Evolutionary conservation across 2,797 vertebrate genomes (phyloP), one percentile per base, ranked within the genome.

Genomic region (Tapirus indicus): DNA sequence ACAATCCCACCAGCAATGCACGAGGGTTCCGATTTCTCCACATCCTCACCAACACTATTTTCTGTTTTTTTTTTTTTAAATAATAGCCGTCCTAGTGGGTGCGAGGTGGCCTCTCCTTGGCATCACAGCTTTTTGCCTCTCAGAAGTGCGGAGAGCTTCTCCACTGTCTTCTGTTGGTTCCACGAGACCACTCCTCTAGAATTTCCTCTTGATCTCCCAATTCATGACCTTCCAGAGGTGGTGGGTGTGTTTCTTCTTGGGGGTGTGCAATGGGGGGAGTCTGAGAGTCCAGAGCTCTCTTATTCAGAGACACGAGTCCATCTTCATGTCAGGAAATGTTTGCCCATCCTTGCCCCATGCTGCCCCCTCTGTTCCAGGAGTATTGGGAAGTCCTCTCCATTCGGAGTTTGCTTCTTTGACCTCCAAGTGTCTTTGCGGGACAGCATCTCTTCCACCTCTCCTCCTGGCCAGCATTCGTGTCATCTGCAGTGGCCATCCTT

Each of bases 261-360:
- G 35, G 47, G 13, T 79, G n/a, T 8, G 11, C 25, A 6, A 17
- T 23, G 38, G 54, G 58, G 17, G 20, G 7, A 9, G 23, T 72
- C n/a, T 69, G 62, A 69, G 62, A 32, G 5, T 44, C 17, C 7
- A 29, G 64, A 13, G 8, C 13, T 25, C 60, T n/a, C 56, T 69
- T 52, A 38, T 49, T 71, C 0, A 7, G 64, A 60, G 54, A 52
- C 85, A 12, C 66, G 12, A 16, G 35, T n/a, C 56, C 52, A 54
- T 44, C 56, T 82, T 52, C 25, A 54, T 56, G 66, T 72, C 5
- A 7, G 47, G 56, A 62, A 82, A 54, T 23, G 7, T 11, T 27
- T 18, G 54, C n/a, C 35, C 13, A 0, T 35, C 38, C 8, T 1
- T 4, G 74, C 20, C 7, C 5, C 6, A 0, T 0, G 62, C 18